These are phyloP conservation scores for Tetragnatha versicolor DNA, from an alignment of 1,140 invertebrate species.

Conservation along the genomic window DNA sequence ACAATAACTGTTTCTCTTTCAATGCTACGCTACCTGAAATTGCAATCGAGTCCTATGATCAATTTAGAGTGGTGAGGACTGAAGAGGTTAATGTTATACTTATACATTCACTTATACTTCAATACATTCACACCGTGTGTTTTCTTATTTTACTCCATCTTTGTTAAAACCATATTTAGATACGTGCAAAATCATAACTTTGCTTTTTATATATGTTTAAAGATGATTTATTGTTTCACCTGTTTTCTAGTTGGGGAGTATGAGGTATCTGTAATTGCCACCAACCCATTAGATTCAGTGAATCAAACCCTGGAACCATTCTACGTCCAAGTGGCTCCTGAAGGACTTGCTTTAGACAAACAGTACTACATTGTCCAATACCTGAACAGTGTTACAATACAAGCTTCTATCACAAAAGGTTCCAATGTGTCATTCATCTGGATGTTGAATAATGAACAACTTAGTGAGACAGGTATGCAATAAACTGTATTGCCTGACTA, in stretches of 20 bases:
- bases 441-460: conserved; percentile 6
- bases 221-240: neutral
- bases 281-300: conserved; percentile 18
- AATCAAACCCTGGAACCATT: conserved; percentile 29
- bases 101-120: neutral
- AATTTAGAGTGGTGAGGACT: no score
- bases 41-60: no score
- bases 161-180: neutral
- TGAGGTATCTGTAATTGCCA: conserved; percentile 35
- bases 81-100: neutral
- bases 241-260: conserved; percentile 37
- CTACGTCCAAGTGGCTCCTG: conserved; percentile 42
- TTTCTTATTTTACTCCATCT: neutral
- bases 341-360: conserved; percentile 11
- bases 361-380: conserved; percentile 36
- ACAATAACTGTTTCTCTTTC: no score
- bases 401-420: conserved; percentile 29
- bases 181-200: neutral
- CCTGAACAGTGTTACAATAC: neutral
- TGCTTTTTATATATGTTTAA: no score
- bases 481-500: no score
- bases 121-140: no score
- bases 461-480: conserved; percentile 11
- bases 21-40: no score
- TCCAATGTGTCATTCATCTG: conserved; percentile 49